Evolutionary conservation across 2,113 vertebrate genomes (phyloP), one percentile per base, ranked within the genome.

Genomic region (Mustela nigripes): DNA sequence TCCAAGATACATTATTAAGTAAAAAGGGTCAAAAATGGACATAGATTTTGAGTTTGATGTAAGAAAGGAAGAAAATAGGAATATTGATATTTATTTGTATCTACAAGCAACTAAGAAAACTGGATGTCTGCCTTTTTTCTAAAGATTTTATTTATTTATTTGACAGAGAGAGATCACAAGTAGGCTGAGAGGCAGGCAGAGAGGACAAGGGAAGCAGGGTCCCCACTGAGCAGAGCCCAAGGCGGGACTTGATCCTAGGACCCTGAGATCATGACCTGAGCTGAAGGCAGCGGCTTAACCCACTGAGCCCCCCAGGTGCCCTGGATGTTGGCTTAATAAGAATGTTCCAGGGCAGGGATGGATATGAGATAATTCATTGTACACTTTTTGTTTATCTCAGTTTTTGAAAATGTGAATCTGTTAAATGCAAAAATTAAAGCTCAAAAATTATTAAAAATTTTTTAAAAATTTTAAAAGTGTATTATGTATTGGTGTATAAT

Each of bases 401-500:
- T 56, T 97, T 95, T 89, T 81, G 2, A 88, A 94, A 92, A 80
- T 86, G 0, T 91, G 19, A 96, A 50, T 69, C 11, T 62, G 74
- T 22, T 87, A 62, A 56, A 81, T 69, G 92, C 3, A 93, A 94
- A 91, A 87, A 56, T 48, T 8, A 53, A 84, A 91, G 58, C 50
- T 92, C 0, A 69, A 96, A 95, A 79, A 48, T 16, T 28, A 73
- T 18, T 88, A 3, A 83, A 48, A 84, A 89, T 24, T 53, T 74
- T 15, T 18, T 18, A 48, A 48, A 78, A 31, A 10, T 4, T 76
- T 69, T 2, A 69, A 69, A 69, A 48, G 74, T 18, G 3, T 18
- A 39, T 58, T 56, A 36, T 53, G 4, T 36, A 56, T 19, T 96
- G 14, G 26, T 21, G 24, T 56, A 2, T 36, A 92, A 56, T 93